phyloP scores from a whole-genome alignment of 1,140 invertebrate species.

The Colletes latitarsis region DNA sequence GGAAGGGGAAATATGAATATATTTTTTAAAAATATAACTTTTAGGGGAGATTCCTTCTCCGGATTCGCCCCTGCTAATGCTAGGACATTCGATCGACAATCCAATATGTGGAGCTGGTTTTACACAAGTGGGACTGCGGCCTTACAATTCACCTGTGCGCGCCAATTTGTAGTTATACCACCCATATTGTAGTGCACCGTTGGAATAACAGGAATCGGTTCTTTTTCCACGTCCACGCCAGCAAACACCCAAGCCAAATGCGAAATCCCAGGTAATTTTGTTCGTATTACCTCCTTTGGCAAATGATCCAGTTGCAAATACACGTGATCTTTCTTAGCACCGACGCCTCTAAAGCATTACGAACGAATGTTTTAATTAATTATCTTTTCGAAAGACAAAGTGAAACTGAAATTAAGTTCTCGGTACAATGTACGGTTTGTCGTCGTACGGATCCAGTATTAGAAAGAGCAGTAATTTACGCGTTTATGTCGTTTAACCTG shows the following conservation, averaged over 20 bases:
- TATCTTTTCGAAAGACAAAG: no score
- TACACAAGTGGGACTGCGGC: background rate
- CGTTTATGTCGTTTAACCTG: no score
- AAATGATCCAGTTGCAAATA: conserved; percentile 90
- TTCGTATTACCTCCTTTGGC: conserved; percentile 86
- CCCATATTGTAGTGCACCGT: conserved; percentile 97
- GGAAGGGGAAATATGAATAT: no score
- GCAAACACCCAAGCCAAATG: conserved; percentile 94
- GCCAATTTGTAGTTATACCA: conserved; percentile 91
- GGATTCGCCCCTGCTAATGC: no score
- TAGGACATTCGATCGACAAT: no score
- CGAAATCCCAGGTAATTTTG: conserved; percentile 82
- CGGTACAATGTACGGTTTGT: no score
- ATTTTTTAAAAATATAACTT: no score
- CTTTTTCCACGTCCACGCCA: conserved; percentile 90
- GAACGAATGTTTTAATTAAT: conserved; percentile 5
- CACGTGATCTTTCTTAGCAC: conserved; percentile 91
- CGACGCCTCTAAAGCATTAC: conserved; percentile 84
- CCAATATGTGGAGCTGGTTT: no score
- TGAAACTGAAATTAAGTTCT: background rate
- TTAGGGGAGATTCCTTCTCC: no score
- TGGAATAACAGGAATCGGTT: conserved; percentile 93
- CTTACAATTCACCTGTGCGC: conserved; percentile 85
- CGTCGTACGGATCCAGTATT: no score
- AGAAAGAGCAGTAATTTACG: no score